A percentile compares a stretch with the other conserved stretches of the same genome.
These are phyloP conservation scores for Tipula unca DNA, from an alignment of 2,888 invertebrate genomes.

Conservation along the genomic window DNA sequence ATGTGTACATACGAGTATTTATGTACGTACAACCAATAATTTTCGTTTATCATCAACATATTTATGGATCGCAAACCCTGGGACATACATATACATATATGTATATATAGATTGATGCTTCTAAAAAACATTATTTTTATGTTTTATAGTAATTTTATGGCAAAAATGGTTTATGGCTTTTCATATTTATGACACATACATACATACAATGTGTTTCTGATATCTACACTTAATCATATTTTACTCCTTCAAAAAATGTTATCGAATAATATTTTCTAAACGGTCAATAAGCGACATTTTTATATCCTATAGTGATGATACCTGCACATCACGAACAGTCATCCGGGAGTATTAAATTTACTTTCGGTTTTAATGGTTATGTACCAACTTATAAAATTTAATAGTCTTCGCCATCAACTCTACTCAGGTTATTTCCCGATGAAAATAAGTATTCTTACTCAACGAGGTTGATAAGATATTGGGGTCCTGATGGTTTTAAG, in stretches of 20 bases:
- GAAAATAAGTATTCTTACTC: no score
- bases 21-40: neutral
- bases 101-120: neutral
- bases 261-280: neutral
- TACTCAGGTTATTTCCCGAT: no score
- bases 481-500: no score
- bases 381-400: no score
- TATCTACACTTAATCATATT: neutral
- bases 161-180: neutral
- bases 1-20: no score
- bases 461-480: no score
- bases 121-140: neutral
- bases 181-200: neutral
- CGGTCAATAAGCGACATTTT: neutral
- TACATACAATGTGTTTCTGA: neutral
- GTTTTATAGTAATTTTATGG: neutral
- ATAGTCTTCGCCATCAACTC: no score
- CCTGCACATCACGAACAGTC: no score
- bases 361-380: no score
- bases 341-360: no score
- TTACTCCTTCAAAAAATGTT: neutral
- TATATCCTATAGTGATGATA: no score
- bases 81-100: neutral
- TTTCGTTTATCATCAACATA: neutral
- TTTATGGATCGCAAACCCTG: neutral